Evolutionary conservation across 1,140 invertebrate genomes (phyloP).

Genomic region (Temnothorax nylanderi): DNA sequence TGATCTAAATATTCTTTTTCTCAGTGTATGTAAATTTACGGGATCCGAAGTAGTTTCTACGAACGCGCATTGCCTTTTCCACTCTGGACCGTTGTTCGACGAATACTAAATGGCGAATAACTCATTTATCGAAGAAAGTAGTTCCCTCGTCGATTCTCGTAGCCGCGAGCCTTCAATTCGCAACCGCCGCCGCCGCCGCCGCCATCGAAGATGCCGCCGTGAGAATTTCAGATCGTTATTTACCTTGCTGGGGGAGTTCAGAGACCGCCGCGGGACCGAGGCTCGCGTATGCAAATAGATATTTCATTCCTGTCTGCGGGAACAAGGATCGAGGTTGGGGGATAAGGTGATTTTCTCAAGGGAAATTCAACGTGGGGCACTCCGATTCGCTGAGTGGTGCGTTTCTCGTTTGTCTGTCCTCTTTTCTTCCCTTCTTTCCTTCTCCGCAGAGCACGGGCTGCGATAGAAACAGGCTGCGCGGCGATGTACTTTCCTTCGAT

Average conservation of each 20-base stretch:
- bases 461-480: slow-evolving; percentile 29
- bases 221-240: slow-evolving; percentile 71
- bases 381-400: slow-evolving; percentile 60
- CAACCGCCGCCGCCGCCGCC: background rate
- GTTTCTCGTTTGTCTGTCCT: slow-evolving; percentile 60
- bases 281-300: slow-evolving; percentile 75
- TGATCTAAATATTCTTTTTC: no score
- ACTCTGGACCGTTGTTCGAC: background rate
- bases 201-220: slow-evolving; percentile 52
- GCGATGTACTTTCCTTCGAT: slow-evolving; percentile 44
- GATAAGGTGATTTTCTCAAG: slow-evolving; percentile 75
- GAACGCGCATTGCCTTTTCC: background rate
- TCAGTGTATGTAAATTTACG: background rate
- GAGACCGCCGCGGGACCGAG: slow-evolving; percentile 56
- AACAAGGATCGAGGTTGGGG: slow-evolving; percentile 69
- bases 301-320: slow-evolving; percentile 75
- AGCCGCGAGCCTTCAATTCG: slow-evolving; percentile 25
- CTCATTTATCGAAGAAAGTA: slow-evolving; percentile 48
- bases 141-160: slow-evolving; percentile 17
- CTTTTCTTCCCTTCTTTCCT: background rate
- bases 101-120: slow-evolving; percentile 55
- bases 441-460: background rate
- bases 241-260: slow-evolving; percentile 65
- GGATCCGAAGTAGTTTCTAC: background rate
- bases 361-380: slow-evolving; percentile 73